Percentiles rank a stretch among this genome's conserved stretches.
Evolutionary conservation across 92 coral and sea anemone species (phyloP).

Genomic region (Phenganax marumi): DNA sequence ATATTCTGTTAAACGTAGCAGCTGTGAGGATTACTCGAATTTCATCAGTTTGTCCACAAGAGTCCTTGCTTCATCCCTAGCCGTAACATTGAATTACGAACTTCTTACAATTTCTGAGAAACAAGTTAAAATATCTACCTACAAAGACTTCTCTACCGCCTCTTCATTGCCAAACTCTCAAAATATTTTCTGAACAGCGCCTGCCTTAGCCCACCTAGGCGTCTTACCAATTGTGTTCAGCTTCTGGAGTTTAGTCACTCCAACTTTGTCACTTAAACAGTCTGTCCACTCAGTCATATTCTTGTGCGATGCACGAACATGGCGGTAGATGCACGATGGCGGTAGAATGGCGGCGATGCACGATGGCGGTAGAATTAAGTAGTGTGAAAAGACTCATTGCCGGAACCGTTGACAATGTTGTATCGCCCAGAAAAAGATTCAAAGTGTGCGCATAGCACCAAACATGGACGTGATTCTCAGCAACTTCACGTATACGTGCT

Average conservation of each 20-base stretch:
- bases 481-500: not conserved
- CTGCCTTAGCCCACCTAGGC: constrained; percentile 9
- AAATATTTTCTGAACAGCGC: constrained; percentile 12
- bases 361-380: constrained; percentile 4
- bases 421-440: constrained; percentile 11
- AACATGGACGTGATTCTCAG: constrained; percentile 22
- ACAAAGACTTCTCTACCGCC: constrained; percentile 16
- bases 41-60: constrained; percentile 11
- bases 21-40: constrained; percentile 17
- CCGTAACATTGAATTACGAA: not conserved
- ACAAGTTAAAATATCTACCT: not conserved
- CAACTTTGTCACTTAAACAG: not conserved
- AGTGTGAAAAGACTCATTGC: constrained; percentile 1
- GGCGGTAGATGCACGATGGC: not conserved
- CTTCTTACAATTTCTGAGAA: constrained; percentile 21
- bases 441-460: constrained; percentile 22
- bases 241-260: constrained; percentile 12
- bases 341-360: too few species aligned
- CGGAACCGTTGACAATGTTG: not conserved
- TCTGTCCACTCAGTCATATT: constrained; percentile 5
- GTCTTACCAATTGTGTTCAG: not conserved
- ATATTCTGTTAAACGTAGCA: constrained; percentile 13
- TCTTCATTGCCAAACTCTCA: constrained; percentile 13
- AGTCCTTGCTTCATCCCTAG: constrained; percentile 14
- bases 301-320: constrained; percentile 1